Evolutionary conservation across 1,140 invertebrate genomes (phyloP).

Genomic region (Nylanderia fulva): DNA sequence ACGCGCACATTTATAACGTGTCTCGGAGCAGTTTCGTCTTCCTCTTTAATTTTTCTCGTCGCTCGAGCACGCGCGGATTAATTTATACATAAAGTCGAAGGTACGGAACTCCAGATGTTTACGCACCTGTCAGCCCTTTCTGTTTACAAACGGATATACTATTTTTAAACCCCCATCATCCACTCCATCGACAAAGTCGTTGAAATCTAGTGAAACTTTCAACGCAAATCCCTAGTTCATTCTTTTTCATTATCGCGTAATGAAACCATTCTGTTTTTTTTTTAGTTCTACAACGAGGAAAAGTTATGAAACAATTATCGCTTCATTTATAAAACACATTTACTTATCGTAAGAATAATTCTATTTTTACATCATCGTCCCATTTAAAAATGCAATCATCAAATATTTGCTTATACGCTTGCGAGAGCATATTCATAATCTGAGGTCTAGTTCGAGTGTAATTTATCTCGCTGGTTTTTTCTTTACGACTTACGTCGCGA

Average conservation of each 20-base stretch:
- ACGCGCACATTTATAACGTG: slow-evolving; percentile 26
- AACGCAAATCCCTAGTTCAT: no score
- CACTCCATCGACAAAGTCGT: neutral
- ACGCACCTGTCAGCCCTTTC: slow-evolving; percentile 61
- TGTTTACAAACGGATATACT: slow-evolving; percentile 11
- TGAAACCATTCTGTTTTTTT: neutral
- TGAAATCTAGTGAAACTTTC: neutral
- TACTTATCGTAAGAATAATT: neutral
- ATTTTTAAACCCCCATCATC: slow-evolving; percentile 53
- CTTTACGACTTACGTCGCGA: neutral
- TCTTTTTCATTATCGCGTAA: neutral
- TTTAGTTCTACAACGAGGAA: neutral
- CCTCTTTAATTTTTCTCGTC: slow-evolving; percentile 26
- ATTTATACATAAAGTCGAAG: slow-evolving; percentile 39
- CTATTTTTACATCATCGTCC: neutral
- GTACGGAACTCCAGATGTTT: slow-evolving; percentile 65
- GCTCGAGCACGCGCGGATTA: slow-evolving; percentile 26
- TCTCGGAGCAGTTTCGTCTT: slow-evolving; percentile 22
- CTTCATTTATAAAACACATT: neutral
- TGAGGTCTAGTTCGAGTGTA: neutral
- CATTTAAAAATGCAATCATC: neutral
- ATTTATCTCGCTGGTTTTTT: slow-evolving; percentile 10
- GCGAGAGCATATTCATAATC: neutral
- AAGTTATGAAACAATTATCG: neutral
- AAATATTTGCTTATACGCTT: slow-evolving; percentile 1